These are phyloP conservation scores for Chelonia mydas DNA, from an alignment of 2,797 vertebrate species.

Conservation along the genomic window DNA sequence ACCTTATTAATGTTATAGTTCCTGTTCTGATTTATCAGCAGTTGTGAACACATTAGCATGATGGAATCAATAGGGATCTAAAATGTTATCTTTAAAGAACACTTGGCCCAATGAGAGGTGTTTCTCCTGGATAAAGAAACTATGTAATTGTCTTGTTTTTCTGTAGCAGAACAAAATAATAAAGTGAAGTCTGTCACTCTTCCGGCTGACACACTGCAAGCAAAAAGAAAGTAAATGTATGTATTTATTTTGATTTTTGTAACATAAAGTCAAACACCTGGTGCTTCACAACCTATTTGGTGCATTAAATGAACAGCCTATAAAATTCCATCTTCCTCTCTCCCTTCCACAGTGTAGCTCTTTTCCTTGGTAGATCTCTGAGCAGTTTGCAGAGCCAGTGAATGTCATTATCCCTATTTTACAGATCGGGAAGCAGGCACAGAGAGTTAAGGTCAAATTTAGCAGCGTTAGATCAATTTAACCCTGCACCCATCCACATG, in stretches of 20 bases:
- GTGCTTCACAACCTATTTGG: neutral
- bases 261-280: neutral
- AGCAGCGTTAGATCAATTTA: no score
- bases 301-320: neutral
- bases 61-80: conserved; percentile 25
- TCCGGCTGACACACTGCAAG: neutral
- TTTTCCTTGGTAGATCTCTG: neutral
- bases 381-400: neutral
- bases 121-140: conserved; percentile 11
- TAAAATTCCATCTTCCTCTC: neutral
- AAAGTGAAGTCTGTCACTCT: neutral
- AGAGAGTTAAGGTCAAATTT: no score
- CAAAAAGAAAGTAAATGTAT: neutral
- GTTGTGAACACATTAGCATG: neutral
- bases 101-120: conserved; percentile 6
- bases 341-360: neutral
- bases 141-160: conserved; percentile 21
- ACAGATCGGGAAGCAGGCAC: neutral
- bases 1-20: conserved; percentile 3
- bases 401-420: neutral
- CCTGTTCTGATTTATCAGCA: conserved; percentile 25
- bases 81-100: conserved; percentile 36
- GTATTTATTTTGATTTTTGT: no score
- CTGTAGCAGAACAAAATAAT: conserved; percentile 5
- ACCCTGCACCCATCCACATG: no score